Evolutionary conservation across 2,113 vertebrate species (phyloP), one percentile per base, ranked within the genome.

Genomic region (Carassius gibelio): DNA sequence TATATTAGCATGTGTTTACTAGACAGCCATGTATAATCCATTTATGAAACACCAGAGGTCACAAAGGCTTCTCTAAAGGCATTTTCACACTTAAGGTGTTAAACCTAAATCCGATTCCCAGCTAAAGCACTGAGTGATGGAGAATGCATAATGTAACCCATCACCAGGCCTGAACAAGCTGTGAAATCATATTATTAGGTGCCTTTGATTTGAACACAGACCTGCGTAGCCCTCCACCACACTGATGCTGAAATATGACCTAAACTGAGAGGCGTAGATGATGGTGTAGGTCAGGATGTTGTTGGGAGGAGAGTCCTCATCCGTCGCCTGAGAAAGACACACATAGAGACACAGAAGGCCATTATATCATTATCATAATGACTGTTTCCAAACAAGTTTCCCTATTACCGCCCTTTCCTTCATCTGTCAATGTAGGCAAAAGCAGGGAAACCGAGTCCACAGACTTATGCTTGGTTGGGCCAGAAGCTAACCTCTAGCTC

Each of bases 241-340:
- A 0, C 89, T 79, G 89, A 99, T 96, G 90, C 95, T 96, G 3
- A 99, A 99, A 93, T 93, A 97, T 75, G 90, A 91, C 0, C 85
- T 88, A 72, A 98, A 99, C 55, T 94, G 94, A 0, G 98, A 98
- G 0, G 95, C 95, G 0, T 92, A 93, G 87, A 93, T 84, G 30
- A 99, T 98, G 93, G 94, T 96, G 91, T 99, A 99, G 0, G 94
- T 94, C 88, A 99, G 94, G 88, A 96, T 88, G 92, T 98, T 99
- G 93, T 99, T 99, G 2, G 97, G 98, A 68, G 97, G 94, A 7
- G 98, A 98, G 88, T 99, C 98, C 85, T 99, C 98, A 8, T 99
- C 98, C 0, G 96, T 96, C 0, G 97, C 98, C 98, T 99, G 80
- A 55, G 59, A 82, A 30, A 84, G 42, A 14, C 59, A 34, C 6